Evolutionary conservation across 2,888 invertebrate species (phyloP), one percentile per base, ranked within the genome.

Genomic region (Metacarcinus magister): DNA sequence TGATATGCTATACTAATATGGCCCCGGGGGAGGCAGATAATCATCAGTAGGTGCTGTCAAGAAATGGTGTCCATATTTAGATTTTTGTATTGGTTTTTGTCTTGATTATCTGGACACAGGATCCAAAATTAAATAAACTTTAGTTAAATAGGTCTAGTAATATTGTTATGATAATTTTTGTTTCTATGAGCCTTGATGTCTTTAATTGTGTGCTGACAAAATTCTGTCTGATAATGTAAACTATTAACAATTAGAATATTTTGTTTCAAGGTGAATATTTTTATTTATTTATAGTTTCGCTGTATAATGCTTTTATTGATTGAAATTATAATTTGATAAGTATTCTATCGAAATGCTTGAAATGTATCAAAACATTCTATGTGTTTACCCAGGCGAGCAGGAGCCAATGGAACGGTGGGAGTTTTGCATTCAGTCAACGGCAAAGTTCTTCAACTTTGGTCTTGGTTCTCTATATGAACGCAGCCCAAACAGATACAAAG

Each of bases 371-470:
- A 93, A 39, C 5, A 13, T 13, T n/a, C 19, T 93, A 2, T 28
- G 0, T 46, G 82, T 32, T 5, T 48, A 95, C 96, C 23, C 96
- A 97, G 97, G 97, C 89, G 97, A 97, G 97, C 97, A 97, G 28
- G 96, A 97, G 39, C 97, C 97, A 8, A 91, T 97, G 67, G 97
- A 97, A 96, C 97, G 98, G 92, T 98, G 98, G 98, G 98, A 98
- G 97, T 97, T 98, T 97, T 98, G 98, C 97, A 97, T 98, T 8
- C 97, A 97, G 96, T 97, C 98, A 48, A 97, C 98, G 0, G 97
- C 98, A 93, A 97, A 97, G 94, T 98, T 98, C 97, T 98, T 98
- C 97, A 98, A 98, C 5, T 97, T 98, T 94, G 98, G 98, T 2
- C 97, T 98, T 93, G 97, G 98, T 93, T 97, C 98, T 19, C 97